Evolutionary conservation across 2,113 vertebrate genomes (phyloP).

Genomic region (Rhinichthys klamathensis): DNA sequence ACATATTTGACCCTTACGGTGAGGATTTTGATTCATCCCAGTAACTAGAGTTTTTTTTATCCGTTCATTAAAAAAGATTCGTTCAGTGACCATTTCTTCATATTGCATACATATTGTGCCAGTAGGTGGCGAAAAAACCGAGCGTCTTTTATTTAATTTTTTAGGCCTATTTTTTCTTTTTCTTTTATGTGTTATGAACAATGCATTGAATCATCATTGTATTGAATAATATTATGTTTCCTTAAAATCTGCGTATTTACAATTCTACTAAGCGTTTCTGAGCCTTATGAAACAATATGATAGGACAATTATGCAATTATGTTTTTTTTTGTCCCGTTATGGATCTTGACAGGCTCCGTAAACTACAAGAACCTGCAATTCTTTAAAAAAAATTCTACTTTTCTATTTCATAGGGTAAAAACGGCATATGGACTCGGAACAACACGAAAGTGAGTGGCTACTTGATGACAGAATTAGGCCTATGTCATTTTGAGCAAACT

Average conservation of each 20-base stretch:
- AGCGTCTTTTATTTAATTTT: too few species aligned
- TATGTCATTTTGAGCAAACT: neutral
- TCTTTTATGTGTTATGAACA: neutral
- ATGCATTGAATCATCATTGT: neutral
- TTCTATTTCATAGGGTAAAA: too few species aligned
- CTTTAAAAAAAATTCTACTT: neutral
- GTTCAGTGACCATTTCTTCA: neutral
- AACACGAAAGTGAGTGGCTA: neutral
- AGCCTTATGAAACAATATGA: too few species aligned
- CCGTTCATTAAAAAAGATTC: neutral
- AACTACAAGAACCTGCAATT: neutral
- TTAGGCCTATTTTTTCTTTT: too few species aligned
- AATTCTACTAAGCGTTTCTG: neutral
- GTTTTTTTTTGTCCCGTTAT: neutral
- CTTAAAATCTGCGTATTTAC: neutral
- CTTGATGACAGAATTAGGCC: neutral
- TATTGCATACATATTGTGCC: too few species aligned
- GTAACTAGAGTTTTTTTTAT: neutral
- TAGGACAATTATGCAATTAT: too few species aligned
- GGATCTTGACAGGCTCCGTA: neutral
- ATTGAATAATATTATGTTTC: neutral
- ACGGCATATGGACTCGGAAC: neutral
- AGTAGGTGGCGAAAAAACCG: neutral
- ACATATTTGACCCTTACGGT: neutral
- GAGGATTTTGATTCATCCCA: neutral